A percentile compares a stretch with the other conserved stretches of the same genome.
Evolutionary conservation across 1,140 invertebrate genomes (phyloP).

Genomic region (Chrysomallon squamiferum): DNA sequence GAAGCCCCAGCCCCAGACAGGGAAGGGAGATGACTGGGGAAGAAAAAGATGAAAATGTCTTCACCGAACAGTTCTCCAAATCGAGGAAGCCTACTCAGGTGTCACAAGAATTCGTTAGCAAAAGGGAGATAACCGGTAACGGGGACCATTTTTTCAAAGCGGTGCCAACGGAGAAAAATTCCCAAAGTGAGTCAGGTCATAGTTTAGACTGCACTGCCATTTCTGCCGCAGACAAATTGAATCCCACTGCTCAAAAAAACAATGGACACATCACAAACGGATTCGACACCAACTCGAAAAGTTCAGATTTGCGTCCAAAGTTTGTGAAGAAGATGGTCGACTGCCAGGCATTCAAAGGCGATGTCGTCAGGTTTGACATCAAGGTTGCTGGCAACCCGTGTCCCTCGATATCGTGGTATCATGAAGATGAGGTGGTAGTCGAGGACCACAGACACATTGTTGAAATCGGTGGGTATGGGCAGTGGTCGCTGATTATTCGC

Average conservation of each 20-base stretch:
- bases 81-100: constrained; percentile 8
- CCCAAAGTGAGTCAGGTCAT: no score
- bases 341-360: constrained; percentile 41
- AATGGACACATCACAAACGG: no score
- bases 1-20: no score
- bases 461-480: constrained; percentile 24
- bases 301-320: constrained; percentile 6
- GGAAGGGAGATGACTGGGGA: constrained; percentile 14
- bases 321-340: constrained; percentile 51
- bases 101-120: no score
- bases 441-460: constrained; percentile 33
- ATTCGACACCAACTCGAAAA: neutral
- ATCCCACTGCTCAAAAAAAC: no score
- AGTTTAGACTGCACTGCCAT: no score
- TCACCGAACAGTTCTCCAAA: constrained; percentile 16
- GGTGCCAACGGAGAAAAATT: no score
- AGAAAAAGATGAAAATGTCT: constrained; percentile 25
- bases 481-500: constrained; percentile 67
- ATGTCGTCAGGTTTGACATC: constrained; percentile 49
- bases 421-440: constrained; percentile 50
- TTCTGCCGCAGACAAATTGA: no score
- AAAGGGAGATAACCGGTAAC: no score
- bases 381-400: constrained; percentile 54
- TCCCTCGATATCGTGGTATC: constrained; percentile 59
- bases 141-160: no score